A percentile compares a stretch with the other conserved stretches of the same genome.
These are phyloP conservation scores for Platyscapa corneri DNA, from an alignment of 1,140 invertebrate genomes.

Conservation along the genomic window DNA sequence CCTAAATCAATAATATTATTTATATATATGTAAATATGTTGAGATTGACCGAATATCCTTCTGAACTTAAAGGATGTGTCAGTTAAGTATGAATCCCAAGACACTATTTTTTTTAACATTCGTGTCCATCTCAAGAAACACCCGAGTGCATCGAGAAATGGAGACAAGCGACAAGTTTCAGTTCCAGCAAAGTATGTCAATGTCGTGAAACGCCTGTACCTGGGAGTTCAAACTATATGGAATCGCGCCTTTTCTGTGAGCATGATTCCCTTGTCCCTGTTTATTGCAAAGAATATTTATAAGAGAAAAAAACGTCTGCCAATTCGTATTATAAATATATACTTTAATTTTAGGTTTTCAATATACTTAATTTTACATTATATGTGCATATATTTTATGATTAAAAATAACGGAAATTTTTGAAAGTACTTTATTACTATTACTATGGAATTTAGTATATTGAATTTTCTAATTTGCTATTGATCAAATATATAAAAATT, in stretches of 20 bases:
- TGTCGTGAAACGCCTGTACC: constrained; percentile 52
- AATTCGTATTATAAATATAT: not conserved
- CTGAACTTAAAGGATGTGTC: not conserved
- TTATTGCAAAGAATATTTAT: not conserved
- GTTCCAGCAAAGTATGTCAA: constrained; percentile 60
- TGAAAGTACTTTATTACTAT: too few relatives aligned
- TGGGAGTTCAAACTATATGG: constrained; percentile 46
- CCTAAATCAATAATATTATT: not conserved
- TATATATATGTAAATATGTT: not conserved
- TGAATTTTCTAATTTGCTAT: too few relatives aligned
- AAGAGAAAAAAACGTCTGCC: not conserved
- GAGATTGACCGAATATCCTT: not conserved
- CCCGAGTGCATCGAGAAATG: not conserved
- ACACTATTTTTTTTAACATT: not conserved
- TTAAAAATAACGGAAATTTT: too few relatives aligned
- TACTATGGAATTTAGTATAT: too few relatives aligned
- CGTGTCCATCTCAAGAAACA: not conserved
- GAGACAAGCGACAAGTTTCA: constrained; percentile 6
- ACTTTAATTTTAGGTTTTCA: constrained; percentile 2
- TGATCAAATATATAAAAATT: too few relatives aligned
- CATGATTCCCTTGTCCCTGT: constrained; percentile 29
- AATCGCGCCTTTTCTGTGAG: constrained; percentile 43
- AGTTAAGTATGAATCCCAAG: not conserved
- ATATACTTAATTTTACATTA: not conserved
- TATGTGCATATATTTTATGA: not conserved